Evolutionary conservation across 1,140 invertebrate species (phyloP), one percentile per base, ranked within the genome.

Genomic region (Cataglyphis hispanica): DNA sequence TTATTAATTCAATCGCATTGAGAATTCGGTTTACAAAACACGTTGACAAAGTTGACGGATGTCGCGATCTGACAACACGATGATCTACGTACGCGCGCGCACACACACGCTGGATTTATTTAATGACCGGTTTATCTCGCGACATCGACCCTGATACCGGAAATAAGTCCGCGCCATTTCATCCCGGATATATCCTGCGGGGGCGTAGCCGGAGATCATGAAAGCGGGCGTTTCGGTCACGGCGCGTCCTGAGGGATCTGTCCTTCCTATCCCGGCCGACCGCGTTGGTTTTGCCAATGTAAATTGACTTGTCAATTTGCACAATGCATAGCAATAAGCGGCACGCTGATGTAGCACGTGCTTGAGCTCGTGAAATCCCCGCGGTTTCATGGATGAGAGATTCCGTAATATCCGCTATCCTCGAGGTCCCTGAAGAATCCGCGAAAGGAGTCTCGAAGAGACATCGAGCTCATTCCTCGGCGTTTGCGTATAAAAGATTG

Each of bases 261-360:
- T 84, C 72, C 75, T 75, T 60, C 43, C 40, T 43, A 50, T 74
- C 60, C 43, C 56, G 64, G 19, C 56, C 60, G 31, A 16, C 46
- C 40, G 53, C 7, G 85, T 83, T 86, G 81, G 37, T 77, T 85
- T 84, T 78, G 86, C 80, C 81, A 87, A 85, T 85, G 86, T 66
- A 89, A 89, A 89, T 89, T 87, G 86, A 67, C 86, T 85, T 78
- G 53, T 58, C 81, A 78, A 84, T 87, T 85, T 84, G 66, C 66
- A 85, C 86, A 64, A 61, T 72, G 70, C 76, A 69, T 76, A 84
- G 67, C 58, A 77, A 80, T 72, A 69, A 86, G 58, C 67, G 83
- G 53, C 67, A 74, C 40, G 46, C 67, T 83, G 78, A 74, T 83
- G 67, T 61, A 83, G 67, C 78, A 72, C 78, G 78, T 83, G 78